Conservation (phyloP, 2,113 vertebrate genomes). For the Polyodon spathula region DNA sequence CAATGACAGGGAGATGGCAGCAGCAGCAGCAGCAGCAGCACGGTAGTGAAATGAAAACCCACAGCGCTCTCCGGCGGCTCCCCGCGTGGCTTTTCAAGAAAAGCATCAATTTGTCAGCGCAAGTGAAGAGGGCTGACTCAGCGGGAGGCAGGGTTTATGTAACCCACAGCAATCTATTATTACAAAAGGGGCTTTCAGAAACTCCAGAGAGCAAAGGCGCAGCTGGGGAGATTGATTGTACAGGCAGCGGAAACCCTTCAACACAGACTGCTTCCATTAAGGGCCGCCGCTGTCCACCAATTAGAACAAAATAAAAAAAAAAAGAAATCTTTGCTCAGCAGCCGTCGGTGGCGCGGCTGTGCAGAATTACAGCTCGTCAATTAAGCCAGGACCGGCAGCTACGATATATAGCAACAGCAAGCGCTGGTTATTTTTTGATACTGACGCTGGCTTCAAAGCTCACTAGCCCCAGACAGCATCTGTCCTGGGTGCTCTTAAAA, state of each 20-base stretch:
- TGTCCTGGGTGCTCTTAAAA: not conserved
- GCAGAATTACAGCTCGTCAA: constrained; percentile 13
- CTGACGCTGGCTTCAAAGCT: not conserved
- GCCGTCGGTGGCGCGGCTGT: constrained; percentile 36
- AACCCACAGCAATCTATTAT: constrained; percentile 56
- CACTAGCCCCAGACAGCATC: not conserved
- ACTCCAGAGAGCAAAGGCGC: constrained; percentile 50
- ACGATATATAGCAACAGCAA: not conserved
- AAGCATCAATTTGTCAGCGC: constrained; percentile 24
- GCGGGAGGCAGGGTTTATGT: constrained; percentile 43
- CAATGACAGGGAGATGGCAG: constrained; percentile 2
- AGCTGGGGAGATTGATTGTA: constrained; percentile 68
- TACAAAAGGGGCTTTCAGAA: constrained; percentile 64
- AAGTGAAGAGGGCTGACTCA: constrained; percentile 45
- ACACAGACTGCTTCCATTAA: constrained; percentile 69
- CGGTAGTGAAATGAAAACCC: constrained; percentile 1
- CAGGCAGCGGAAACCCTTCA: constrained; percentile 58
- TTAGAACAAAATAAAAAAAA: constrained; percentile 43
- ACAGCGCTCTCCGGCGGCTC: constrained; percentile 23
- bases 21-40: constrained; percentile 16
- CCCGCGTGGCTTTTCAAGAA: constrained; percentile 28
- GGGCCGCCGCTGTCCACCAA: constrained; percentile 65
- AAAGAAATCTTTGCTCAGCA: constrained; percentile 70
- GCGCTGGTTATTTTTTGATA: not conserved
- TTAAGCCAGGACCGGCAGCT: constrained; percentile 8